Evolutionary conservation across 2,888 invertebrate genomes (phyloP), one percentile per base, ranked within the genome.

Genomic region (Mimumesa dahlbomi): DNA sequence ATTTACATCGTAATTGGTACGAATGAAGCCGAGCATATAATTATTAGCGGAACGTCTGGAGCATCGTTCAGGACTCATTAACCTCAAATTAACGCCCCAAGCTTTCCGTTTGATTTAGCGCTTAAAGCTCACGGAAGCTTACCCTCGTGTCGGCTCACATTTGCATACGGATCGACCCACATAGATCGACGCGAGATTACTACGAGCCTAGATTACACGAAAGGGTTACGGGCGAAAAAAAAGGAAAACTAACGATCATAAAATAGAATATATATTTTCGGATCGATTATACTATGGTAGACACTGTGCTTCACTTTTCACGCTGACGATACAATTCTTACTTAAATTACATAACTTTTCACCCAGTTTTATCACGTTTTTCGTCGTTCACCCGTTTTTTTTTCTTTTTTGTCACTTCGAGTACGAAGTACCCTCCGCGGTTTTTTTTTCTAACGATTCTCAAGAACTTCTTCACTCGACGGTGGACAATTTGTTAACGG

Each of bases 131-230:
- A 7, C 50, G 59, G 58, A 56, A 67, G 45, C 13, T 56, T 16
- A 16, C 9, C 34, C 48, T 66, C 71, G 58, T 48, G 58, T 19
- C 38, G 66, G 50, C 14, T 42, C 34, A 19, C 52, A 43, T 62
- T 71, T 18, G 19, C 59, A 52, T 11, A 31, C 73, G 42, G 48
- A 62, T 64, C 65, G 73, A 71, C 65, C 71, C 54, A 45, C 57
- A 53, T 65, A 65, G 73, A 73, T 73, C 57, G 43, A 9, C 38
- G 5, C 0, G 54, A 40, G 69, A 71, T 69, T 59, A n/a, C 18
- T 34, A 16, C 4, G 36, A 6, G 11, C 42, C 48, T 18, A 45
- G 67, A 67, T 67, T 57, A 14, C n/a, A 14, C 13, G 34, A 21
- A 19, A n/a, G 19, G 59, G 29, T 59, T 46, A 38, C 34, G 38